phyloP scores from a whole-genome alignment of 2,797 vertebrate species.

The Parotocinclus haroldoi region DNA sequence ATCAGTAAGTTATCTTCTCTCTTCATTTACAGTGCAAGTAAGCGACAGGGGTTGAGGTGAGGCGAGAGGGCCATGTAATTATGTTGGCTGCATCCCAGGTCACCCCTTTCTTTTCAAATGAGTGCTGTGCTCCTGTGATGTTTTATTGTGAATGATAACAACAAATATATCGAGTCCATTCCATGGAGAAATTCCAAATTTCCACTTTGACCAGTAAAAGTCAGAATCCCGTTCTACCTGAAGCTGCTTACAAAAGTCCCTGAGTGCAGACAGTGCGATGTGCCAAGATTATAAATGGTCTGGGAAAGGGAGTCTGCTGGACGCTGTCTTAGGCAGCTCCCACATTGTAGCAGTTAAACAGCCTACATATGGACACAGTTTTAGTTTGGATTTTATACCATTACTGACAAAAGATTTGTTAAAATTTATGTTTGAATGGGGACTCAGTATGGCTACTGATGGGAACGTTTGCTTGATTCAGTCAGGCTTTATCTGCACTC shows the following conservation, averaged over 20 bases:
- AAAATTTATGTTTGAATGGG: too few relatives aligned
- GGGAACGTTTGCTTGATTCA: background rate
- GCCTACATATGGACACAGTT: background rate
- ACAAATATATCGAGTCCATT: background rate
- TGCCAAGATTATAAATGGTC: constrained; percentile 35
- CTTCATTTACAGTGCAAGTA: too few relatives aligned
- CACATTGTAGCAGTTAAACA: background rate
- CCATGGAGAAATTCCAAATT: background rate
- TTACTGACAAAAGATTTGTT: too few relatives aligned
- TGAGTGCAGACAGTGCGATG: background rate
- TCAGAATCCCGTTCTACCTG: constrained; percentile 19
- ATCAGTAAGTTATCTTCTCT: too few relatives aligned
- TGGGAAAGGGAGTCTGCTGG: constrained; percentile 28
- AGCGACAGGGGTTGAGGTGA: too few relatives aligned
- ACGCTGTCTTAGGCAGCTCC: constrained; percentile 14
- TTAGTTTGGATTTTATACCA: too few relatives aligned
- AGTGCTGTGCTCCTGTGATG: too few relatives aligned
- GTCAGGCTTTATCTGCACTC: background rate
- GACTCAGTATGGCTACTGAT: background rate
- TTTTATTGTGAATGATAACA: too few relatives aligned
- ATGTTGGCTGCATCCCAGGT: too few relatives aligned
- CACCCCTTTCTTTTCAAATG: too few relatives aligned
- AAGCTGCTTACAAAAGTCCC: constrained; percentile 3
- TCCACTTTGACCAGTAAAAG: background rate
- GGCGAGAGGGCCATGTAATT: too few relatives aligned